Conservation (phyloP, 2,113 vertebrate species). For the Lamprologus lemairii region DNA sequence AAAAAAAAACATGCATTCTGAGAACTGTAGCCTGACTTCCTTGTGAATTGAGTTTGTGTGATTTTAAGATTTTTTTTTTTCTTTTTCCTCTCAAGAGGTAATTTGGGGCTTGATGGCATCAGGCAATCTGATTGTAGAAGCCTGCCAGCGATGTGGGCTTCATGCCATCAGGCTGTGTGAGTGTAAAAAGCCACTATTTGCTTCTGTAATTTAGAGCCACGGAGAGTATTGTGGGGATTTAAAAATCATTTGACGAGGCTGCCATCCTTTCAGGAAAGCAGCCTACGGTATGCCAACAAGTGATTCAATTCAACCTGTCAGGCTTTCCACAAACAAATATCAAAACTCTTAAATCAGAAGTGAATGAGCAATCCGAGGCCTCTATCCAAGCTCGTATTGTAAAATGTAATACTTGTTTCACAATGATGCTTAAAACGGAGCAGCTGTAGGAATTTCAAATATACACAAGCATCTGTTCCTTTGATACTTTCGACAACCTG, state of each 20-base stretch:
- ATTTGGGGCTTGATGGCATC: background rate
- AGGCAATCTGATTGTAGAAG: background rate
- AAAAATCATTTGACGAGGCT: background rate
- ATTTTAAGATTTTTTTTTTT: background rate
- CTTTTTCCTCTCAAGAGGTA: background rate
- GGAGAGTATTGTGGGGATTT: background rate
- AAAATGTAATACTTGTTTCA: background rate
- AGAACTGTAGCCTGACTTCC: background rate
- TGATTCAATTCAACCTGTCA: background rate
- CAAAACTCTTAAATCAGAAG: background rate
- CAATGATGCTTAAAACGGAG: background rate
- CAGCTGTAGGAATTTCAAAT: background rate
- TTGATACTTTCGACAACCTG: background rate
- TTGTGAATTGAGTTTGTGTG: background rate
- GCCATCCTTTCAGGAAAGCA: background rate
- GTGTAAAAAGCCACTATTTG: background rate
- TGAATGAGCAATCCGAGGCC: background rate
- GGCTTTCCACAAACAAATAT: background rate
- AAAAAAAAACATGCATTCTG: background rate
- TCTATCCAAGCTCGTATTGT: background rate
- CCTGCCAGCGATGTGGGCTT: background rate
- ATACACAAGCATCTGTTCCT: background rate
- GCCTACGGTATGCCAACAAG: background rate
- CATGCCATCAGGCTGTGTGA: background rate
- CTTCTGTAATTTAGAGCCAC: background rate